Base-by-base conservation (phyloP, 2,113 vertebrate species). In the Pomatorhinus ruficollis region DNA sequence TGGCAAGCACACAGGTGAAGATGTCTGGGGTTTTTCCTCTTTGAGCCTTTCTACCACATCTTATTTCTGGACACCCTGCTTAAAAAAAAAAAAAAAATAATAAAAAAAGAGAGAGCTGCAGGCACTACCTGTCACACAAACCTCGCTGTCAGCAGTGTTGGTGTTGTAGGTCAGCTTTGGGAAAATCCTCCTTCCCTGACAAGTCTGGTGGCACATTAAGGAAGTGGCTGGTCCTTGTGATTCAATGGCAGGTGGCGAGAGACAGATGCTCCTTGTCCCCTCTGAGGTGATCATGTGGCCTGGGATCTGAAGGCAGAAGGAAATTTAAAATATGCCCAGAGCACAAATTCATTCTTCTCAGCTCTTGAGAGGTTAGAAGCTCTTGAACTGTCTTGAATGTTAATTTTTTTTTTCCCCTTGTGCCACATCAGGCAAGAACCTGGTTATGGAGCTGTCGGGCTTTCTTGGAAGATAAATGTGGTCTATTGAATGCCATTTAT, bases 381-480 rank as follows among this genome's bases (percentile, higher is more conserved):
- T 68, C 59, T 75, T 90, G 54, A 85, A 64, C 65, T 37, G 6
- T 27, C 63, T 64, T 30, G 64, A 94, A 70, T 90, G 56, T 17
- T 81, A 52, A 14, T 85, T 57, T 78, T 90, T 78, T 90, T 56
- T 52, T 77, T 82, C 40, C 10, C 22, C 30, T 44, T 42, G 53
- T 40, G 56, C 37, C 1, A 0, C 42, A 53, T 64, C 47, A 66
- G 71, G 15, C 40, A 56, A 93, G 65, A 85, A 66, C 12, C 64
- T 81, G 56, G 33, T 77, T 52, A 69, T 45, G 63, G 70, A 91
- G 82, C 33, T 91, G 30, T 50, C 77, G 50, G 35, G 50, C 28
- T 76, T 65, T 70, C 78, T 56, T 70, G 71, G 72, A 76, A 92
- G 92, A 95, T 79, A 69, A 94, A 94, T 95, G 69, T 47, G 80